These are phyloP conservation scores for Catostylus mosaicus DNA, from an alignment of 30 jellyfish, hydroid and myxozoan genomes.

Conservation along the genomic window DNA sequence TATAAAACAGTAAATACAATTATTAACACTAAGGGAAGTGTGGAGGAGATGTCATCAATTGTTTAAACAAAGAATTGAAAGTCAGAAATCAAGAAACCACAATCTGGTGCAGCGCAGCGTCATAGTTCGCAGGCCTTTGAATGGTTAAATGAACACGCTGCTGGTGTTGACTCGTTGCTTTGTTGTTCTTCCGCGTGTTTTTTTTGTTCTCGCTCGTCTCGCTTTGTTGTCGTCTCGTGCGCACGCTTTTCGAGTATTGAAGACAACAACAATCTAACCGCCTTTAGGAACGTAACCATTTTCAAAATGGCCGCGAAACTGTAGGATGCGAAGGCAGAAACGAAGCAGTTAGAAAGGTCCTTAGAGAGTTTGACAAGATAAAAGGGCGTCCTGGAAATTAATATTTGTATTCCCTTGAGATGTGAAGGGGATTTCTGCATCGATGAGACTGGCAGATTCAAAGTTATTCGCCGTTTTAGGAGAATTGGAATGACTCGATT, in stretches of 20 bases:
- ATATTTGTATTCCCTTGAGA: conserved; percentile 32
- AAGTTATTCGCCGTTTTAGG: conserved; percentile 50
- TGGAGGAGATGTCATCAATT: conserved; percentile 11
- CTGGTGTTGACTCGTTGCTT: conserved; percentile 73
- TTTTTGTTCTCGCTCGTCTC: conserved; percentile 31
- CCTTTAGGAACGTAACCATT: conserved; percentile 35
- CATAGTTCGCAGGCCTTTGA: not conserved
- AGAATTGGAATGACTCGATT: conserved; percentile 61
- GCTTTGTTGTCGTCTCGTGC: conserved; percentile 59
- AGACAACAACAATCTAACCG: conserved; percentile 69
- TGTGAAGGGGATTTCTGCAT: conserved; percentile 33
- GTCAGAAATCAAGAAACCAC: conserved; percentile 33
- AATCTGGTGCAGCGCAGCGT: conserved; percentile 28
- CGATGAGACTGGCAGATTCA: conserved; percentile 49
- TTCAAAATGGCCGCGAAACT: conserved; percentile 70
- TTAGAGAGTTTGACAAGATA: not conserved
- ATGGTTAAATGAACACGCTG: conserved; percentile 54
- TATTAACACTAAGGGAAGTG: too few species aligned
- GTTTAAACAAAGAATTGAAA: not conserved
- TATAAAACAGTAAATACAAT: too few species aligned
- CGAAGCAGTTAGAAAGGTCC: conserved; percentile 11
- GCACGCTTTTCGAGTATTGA: conserved; percentile 66
- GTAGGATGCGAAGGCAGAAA: conserved; percentile 15
- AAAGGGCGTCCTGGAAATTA: not conserved
- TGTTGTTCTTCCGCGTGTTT: conserved; percentile 65